Conservation (phyloP, 2,888 invertebrate genomes). For the Hypercompe scribonia region DNA sequence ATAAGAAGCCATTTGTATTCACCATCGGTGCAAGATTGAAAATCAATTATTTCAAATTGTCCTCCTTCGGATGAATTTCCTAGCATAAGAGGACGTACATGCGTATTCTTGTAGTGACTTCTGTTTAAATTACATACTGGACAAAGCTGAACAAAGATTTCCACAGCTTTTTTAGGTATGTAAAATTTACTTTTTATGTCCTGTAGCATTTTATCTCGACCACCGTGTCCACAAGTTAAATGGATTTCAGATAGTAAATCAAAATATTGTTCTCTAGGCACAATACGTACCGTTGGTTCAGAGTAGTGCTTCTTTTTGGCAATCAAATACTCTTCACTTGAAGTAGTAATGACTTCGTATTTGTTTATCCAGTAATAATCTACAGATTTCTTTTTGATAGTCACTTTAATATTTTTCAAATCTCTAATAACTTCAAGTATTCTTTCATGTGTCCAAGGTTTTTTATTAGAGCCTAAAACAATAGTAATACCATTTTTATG, state of each 20-base stretch:
- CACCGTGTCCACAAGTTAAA: constrained; percentile 20
- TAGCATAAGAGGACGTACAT: background rate
- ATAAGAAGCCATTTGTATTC: constrained; percentile 21
- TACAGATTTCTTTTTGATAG: constrained; percentile 14
- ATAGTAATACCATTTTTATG: background rate
- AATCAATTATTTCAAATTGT: constrained; percentile 18
- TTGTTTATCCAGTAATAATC: constrained; percentile 27
- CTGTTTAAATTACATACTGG: constrained; percentile 3
- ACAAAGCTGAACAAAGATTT: constrained; percentile 20
- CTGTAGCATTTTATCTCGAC: constrained; percentile 24
- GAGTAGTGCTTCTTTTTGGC: constrained; percentile 4
- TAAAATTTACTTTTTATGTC: constrained; percentile 20
- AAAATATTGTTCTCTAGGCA: constrained; percentile 25
- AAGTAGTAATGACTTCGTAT: constrained; percentile 20
- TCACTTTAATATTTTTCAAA: constrained; percentile 17
- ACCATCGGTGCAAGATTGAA: constrained; percentile 17
- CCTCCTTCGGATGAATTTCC: constrained; percentile 3
- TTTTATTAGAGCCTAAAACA: constrained; percentile 17
- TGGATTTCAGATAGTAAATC: constrained; percentile 15
- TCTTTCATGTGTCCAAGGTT: constrained; percentile 25
- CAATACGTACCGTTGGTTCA: constrained; percentile 12
- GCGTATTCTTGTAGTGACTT: background rate
- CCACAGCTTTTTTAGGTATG: constrained; percentile 32
- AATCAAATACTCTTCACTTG: constrained; percentile 23
- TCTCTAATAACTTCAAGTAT: constrained; percentile 17